Percentiles rank a stretch among this genome's conserved stretches.
Evolutionary conservation across 2,113 vertebrate species (phyloP).

Genomic region (Desmodus rotundus): DNA sequence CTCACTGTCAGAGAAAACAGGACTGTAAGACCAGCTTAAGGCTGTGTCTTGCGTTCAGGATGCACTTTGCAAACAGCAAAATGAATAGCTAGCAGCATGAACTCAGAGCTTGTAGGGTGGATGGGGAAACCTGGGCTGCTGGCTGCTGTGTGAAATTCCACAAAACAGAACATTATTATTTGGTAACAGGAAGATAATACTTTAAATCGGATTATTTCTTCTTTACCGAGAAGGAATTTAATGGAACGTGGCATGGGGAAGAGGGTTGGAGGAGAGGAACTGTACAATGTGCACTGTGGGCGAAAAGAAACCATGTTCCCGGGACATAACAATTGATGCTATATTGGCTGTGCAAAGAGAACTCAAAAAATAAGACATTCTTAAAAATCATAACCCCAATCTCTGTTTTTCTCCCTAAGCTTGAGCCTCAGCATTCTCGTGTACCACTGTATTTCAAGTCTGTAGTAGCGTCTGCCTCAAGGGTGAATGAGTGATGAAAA

Average conservation of each 20-base stretch:
- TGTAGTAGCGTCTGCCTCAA: neutral
- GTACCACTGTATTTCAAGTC: neutral
- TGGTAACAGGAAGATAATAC: neutral
- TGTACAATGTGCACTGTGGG: neutral
- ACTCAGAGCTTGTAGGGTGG: neutral
- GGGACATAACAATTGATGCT: neutral
- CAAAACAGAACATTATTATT: neutral
- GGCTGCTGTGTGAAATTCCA: neutral
- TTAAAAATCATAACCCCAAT: neutral
- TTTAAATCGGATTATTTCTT: neutral
- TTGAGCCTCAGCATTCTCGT: neutral
- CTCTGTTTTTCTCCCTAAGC: neutral
- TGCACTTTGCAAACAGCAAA: neutral
- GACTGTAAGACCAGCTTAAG: neutral
- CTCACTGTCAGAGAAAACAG: neutral
- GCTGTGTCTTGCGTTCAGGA: rapidly evolving
- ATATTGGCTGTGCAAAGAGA: neutral
- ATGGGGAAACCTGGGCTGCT: neutral
- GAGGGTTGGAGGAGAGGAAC: too few relatives aligned
- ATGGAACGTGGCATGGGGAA: neutral
- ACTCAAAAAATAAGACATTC: neutral
- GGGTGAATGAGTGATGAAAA: neutral
- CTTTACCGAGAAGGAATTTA: neutral
- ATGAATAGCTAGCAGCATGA: neutral
- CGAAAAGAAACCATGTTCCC: neutral